Evolutionary conservation across 2,888 invertebrate genomes (phyloP).

Genomic region (Drosophila histrio): DNA sequence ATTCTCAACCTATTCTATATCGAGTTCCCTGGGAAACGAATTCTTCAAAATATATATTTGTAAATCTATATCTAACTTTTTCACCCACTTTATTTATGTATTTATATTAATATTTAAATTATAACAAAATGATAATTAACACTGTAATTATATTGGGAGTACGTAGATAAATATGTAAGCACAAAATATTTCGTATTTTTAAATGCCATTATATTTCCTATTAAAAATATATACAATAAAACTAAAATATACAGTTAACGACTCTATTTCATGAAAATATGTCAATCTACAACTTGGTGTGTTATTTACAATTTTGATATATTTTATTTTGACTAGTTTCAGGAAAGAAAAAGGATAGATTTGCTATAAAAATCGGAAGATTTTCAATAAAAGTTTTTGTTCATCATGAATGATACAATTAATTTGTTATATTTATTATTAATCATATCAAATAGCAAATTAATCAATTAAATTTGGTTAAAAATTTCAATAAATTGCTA

Average conservation of each 20-base stretch:
- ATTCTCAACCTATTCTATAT: background rate
- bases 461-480: background rate
- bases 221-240: background rate
- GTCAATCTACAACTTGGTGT: background rate
- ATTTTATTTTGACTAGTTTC: background rate
- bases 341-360: background rate
- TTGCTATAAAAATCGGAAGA: too few species aligned
- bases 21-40: background rate
- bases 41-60: background rate
- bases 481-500: too few species aligned
- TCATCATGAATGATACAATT: too few species aligned
- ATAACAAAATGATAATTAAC: background rate
- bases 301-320: too few species aligned
- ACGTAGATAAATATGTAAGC: background rate
- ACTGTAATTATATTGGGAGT: slow-evolving; percentile 6
- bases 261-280: background rate
- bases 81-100: background rate
- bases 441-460: too few species aligned
- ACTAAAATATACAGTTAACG: background rate
- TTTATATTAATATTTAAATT: background rate
- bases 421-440: too few species aligned
- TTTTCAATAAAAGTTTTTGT: too few species aligned
- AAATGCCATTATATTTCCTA: slow-evolving; percentile 7
- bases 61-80: background rate
- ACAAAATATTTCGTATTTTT: slow-evolving; percentile 4